A percentile compares a stretch with the other conserved stretches of the same genome.
phyloP scores from a whole-genome alignment of 2,113 vertebrate genomes.

The Cololabis saira region DNA sequence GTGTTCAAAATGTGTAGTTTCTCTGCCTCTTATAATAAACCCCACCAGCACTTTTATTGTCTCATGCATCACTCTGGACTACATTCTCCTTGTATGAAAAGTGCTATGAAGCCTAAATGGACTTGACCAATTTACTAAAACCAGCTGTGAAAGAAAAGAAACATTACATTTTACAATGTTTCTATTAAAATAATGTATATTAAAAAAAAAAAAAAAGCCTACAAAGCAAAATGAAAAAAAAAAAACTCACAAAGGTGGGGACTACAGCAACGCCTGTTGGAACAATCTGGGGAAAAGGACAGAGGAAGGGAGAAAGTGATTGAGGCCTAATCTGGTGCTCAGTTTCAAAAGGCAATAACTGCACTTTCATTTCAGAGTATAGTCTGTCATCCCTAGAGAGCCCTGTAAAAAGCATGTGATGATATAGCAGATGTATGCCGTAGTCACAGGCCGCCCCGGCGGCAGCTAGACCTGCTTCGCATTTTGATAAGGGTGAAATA shows the following conservation, averaged over 20 bases:
- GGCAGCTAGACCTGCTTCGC: slow-evolving; percentile 28
- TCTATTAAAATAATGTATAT: too few species aligned
- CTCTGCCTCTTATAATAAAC: too few species aligned
- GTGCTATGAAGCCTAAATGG: too few species aligned
- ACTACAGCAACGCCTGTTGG: not conserved
- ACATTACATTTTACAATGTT: too few species aligned
- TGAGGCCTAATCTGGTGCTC: slow-evolving; percentile 65
- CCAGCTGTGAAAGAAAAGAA: too few species aligned
- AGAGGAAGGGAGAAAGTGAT: slow-evolving; percentile 52
- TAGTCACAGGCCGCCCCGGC: slow-evolving; percentile 1
- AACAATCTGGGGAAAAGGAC: slow-evolving; percentile 45
- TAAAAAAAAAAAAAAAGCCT: too few species aligned
- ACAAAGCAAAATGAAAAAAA: too few species aligned
- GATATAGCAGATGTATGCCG: slow-evolving; percentile 47
- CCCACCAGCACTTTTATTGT: too few species aligned
- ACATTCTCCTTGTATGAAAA: too few species aligned
- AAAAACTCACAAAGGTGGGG: not conserved
- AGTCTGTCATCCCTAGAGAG: slow-evolving; percentile 57
- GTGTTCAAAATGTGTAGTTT: too few species aligned
- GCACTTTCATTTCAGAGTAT: slow-evolving; percentile 73
- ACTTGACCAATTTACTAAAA: too few species aligned
- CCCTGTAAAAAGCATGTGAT: slow-evolving; percentile 51
- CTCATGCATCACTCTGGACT: too few species aligned
- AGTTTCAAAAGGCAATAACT: slow-evolving; percentile 64
- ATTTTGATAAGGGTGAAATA: slow-evolving; percentile 51